Conservation (phyloP, 2,113 vertebrate genomes). For the Lonchura striata region DNA sequence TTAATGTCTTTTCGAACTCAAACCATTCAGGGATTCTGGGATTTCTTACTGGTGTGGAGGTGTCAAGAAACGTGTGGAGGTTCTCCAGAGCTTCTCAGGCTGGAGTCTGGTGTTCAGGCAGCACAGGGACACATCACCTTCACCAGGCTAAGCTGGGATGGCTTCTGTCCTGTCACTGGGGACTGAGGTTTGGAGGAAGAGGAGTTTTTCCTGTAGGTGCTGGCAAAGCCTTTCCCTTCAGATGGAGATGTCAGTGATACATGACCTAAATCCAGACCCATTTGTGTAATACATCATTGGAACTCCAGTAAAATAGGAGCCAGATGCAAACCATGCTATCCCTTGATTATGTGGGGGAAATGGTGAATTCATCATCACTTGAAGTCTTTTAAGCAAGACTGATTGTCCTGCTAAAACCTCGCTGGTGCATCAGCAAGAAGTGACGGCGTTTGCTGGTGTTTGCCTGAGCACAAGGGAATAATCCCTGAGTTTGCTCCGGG, state of each 20-base stretch:
- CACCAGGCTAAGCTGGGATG: neutral
- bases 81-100: neutral
- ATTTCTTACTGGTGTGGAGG: neutral
- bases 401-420: neutral
- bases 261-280: neutral
- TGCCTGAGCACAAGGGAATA: neutral
- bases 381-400: constrained; percentile 56
- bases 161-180: neutral
- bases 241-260: constrained; percentile 54
- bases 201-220: neutral
- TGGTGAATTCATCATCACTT: constrained; percentile 47
- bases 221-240: neutral
- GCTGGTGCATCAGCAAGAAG: constrained; percentile 20
- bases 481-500: neutral
- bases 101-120: neutral
- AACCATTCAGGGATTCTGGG: neutral
- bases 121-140: accelerated
- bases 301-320: neutral
- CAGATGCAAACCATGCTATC: constrained; percentile 55
- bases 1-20: neutral
- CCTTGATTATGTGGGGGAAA: constrained; percentile 25
- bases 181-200: neutral
- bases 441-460: neutral
- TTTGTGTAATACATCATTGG: constrained; percentile 20
- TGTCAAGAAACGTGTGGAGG: neutral